Evolutionary conservation across 1,140 invertebrate genomes (phyloP).

Genomic region (Zaprionus tsacasi): DNA sequence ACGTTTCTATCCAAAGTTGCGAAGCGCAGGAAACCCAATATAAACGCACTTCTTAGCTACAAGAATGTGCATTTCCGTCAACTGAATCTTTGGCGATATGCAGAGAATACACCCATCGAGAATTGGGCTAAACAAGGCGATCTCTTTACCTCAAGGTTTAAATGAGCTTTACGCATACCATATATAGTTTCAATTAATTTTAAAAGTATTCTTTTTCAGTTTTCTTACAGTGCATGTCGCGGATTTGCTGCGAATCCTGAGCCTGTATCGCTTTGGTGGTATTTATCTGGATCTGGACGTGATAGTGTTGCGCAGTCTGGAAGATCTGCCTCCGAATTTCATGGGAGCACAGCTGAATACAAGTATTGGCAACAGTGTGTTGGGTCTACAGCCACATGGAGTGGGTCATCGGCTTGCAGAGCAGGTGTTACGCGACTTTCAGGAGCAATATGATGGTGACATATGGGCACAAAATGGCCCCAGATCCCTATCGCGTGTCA

Average conservation of each 20-base stretch:
- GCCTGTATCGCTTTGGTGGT: conserved; percentile 91
- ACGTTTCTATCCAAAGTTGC: neutral
- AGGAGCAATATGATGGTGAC: conserved; percentile 86
- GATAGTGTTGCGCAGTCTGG: conserved; percentile 87
- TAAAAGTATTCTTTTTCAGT: neutral
- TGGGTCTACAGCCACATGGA: conserved; percentile 86
- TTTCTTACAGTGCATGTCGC: conserved; percentile 11
- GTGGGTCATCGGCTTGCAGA: conserved; percentile 86
- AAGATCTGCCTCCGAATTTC: conserved; percentile 86
- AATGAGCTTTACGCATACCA: neutral
- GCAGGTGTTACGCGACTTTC: conserved; percentile 86
- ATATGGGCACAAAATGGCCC: conserved; percentile 90
- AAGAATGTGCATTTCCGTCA: conserved; percentile 86
- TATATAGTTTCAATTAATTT: neutral
- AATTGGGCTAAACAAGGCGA: conserved; percentile 86
- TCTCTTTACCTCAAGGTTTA: conserved; percentile 85
- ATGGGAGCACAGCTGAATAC: conserved; percentile 85
- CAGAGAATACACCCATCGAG: conserved; percentile 87
- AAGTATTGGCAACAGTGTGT: conserved; percentile 87
- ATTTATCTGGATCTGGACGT: conserved; percentile 92
- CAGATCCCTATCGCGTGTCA: neutral
- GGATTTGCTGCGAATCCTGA: conserved; percentile 86
- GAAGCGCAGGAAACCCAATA: conserved; percentile 55
- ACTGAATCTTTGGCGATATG: conserved; percentile 86
- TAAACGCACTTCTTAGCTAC: conserved; percentile 85